Percentiles rank a stretch among this genome's conserved stretches.
These are phyloP conservation scores for Neoaliturus tenellus DNA, from an alignment of 2,888 invertebrate species.

Conservation along the genomic window DNA sequence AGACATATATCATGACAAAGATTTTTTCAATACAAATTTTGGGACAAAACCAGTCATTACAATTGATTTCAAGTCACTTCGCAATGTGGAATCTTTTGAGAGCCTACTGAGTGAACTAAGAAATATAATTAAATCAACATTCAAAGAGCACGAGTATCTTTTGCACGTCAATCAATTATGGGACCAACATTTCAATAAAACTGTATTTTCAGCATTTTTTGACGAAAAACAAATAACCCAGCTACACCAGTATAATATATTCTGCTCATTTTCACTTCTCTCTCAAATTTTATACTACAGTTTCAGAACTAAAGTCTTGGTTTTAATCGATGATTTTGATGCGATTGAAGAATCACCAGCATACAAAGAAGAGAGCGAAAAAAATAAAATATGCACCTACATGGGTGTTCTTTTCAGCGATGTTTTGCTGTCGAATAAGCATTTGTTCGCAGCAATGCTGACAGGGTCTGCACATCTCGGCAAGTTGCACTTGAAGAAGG, in stretches of 20 bases:
- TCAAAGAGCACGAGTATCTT: constrained; percentile 10
- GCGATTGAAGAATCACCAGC: background rate
- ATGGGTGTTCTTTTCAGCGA: background rate
- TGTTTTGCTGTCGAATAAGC: background rate
- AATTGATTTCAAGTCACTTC: background rate
- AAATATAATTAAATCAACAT: background rate
- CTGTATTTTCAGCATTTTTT: background rate
- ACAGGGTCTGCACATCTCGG: background rate
- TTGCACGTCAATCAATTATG: background rate
- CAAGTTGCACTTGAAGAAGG: background rate
- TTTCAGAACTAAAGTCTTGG: background rate
- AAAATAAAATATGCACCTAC: background rate
- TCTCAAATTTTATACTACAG: background rate
- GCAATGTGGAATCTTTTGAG: background rate
- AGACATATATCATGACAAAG: background rate
- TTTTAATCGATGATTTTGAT: constrained; percentile 7
- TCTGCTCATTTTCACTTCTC: constrained; percentile 7
- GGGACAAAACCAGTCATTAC: background rate
- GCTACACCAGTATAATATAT: background rate
- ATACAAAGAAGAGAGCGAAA: background rate
- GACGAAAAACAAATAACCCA: background rate
- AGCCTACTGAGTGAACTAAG: background rate
- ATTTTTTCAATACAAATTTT: background rate
- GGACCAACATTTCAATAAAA: background rate
- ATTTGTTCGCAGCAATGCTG: background rate